Evolutionary conservation across 2,888 invertebrate species (phyloP).

Genomic region (Synanthedon vespiformis): DNA sequence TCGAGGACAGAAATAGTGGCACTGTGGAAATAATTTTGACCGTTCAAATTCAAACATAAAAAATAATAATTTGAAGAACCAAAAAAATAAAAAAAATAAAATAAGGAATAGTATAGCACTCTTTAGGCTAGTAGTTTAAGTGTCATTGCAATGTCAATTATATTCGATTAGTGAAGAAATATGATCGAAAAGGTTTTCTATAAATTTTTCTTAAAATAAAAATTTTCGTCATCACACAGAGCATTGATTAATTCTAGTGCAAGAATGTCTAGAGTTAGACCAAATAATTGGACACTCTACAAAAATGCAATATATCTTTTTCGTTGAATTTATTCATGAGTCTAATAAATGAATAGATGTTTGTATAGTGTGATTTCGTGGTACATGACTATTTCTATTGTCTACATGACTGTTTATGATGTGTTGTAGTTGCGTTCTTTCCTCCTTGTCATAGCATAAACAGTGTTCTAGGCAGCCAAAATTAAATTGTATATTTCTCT

Average conservation of each 20-base stretch:
- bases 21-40: constrained; percentile 23
- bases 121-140: constrained; percentile 62
- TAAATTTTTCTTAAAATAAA: constrained; percentile 40
- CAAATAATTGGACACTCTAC: background rate
- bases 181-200: constrained; percentile 60
- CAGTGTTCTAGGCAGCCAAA: constrained; percentile 40
- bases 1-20: constrained; percentile 7
- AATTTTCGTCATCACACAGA: constrained; percentile 2
- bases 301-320: background rate
- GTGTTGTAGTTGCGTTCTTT: constrained; percentile 1
- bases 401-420: constrained; percentile 40
- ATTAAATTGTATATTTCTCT: constrained; percentile 26
- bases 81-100: constrained; percentile 43
- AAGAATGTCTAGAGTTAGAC: constrained; percentile 13
- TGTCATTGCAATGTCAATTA: constrained; percentile 69
- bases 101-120: constrained; percentile 63
- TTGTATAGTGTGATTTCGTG: constrained; percentile 41
- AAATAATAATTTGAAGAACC: constrained; percentile 36
- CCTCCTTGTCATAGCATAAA: constrained; percentile 25
- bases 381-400: constrained; percentile 15
- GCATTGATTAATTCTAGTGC: constrained; percentile 12
- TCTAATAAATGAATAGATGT: constrained; percentile 36
- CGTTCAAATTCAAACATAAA: constrained; percentile 20
- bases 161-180: constrained; percentile 63
- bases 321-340: background rate